phyloP scores from a whole-genome alignment of 2,797 vertebrate species.

The Argyrosomus regius region DNA sequence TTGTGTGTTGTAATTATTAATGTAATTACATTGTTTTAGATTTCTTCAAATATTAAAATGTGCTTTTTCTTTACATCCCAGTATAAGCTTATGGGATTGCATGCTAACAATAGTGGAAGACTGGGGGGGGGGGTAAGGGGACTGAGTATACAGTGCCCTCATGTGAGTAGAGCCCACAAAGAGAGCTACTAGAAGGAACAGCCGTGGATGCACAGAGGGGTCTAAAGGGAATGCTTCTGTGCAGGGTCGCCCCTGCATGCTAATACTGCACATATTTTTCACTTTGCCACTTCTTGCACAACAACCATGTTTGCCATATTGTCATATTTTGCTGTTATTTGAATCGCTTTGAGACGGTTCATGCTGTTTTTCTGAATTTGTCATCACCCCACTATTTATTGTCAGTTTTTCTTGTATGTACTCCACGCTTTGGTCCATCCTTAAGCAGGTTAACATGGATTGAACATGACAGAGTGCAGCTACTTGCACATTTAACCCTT shows the following conservation, averaged over 20 bases:
- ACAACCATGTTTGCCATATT: neutral
- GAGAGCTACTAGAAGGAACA: no score
- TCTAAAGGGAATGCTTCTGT: no score
- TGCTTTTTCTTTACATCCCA: no score
- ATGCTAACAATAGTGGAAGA: no score
- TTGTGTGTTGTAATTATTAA: neutral
- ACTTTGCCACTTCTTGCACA: neutral
- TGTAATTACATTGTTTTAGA: neutral
- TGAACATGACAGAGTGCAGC: neutral
- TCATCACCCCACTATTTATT: neutral
- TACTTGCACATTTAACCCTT: constrained; percentile 6
- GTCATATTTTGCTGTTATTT: neutral
- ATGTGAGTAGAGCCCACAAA: no score
- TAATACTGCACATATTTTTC: neutral
- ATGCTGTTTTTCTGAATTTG: neutral
- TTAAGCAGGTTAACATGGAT: neutral
- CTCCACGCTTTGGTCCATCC: neutral
- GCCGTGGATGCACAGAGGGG: no score
- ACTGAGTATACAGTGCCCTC: no score
- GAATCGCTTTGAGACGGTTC: neutral
- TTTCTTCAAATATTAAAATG: neutral
- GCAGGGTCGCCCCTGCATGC: neutral
- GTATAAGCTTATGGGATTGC: no score
- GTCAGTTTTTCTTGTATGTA: neutral
- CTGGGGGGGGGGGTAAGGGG: no score